A percentile compares a stretch with the other conserved stretches of the same genome.
Evolutionary conservation across 1,140 invertebrate species (phyloP).

Genomic region (Monochamus saltuarius): DNA sequence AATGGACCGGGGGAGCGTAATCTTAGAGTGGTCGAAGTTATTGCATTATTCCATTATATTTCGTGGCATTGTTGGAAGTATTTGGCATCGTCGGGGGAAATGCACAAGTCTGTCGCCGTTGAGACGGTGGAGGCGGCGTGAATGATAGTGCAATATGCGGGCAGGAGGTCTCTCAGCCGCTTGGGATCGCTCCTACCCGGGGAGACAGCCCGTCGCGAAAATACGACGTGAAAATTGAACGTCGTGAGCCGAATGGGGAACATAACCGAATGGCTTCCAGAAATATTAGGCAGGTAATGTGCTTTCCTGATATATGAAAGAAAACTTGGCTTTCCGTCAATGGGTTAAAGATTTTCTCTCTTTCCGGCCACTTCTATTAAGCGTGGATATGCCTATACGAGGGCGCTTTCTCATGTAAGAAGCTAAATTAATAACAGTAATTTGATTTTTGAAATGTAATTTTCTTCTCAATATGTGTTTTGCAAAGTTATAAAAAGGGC

Average conservation of each 20-base stretch:
- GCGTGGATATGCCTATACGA: no score
- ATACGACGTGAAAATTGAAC: conserved; percentile 37
- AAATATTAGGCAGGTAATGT: conserved; percentile 30
- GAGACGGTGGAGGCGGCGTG: conserved; percentile 22
- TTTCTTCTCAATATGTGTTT: no score
- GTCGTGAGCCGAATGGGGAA: conserved; percentile 29
- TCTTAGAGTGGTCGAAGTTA: conserved; percentile 24
- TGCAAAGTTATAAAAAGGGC: no score
- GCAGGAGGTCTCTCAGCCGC: conserved; percentile 28
- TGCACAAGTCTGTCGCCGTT: conserved; percentile 30
- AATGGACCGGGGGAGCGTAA: background rate
- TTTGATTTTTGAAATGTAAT: no score
- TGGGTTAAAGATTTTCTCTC: conserved; percentile 15
- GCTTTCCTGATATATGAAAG: conserved; percentile 24
- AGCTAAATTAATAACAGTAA: no score
- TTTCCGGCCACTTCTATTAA: no score
- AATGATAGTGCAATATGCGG: conserved; percentile 38
- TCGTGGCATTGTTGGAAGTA: conserved; percentile 24
- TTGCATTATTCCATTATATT: conserved; percentile 34
- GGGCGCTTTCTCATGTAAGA: no score
- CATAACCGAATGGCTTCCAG: conserved; percentile 13
- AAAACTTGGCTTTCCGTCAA: conserved; percentile 26
- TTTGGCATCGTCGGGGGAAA: conserved; percentile 34
- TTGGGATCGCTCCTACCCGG: conserved; percentile 15
- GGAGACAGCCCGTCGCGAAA: conserved; percentile 28